Evolutionary conservation across 2,797 vertebrate species (phyloP).

Genomic region (Dromococcyx pavoninus): DNA sequence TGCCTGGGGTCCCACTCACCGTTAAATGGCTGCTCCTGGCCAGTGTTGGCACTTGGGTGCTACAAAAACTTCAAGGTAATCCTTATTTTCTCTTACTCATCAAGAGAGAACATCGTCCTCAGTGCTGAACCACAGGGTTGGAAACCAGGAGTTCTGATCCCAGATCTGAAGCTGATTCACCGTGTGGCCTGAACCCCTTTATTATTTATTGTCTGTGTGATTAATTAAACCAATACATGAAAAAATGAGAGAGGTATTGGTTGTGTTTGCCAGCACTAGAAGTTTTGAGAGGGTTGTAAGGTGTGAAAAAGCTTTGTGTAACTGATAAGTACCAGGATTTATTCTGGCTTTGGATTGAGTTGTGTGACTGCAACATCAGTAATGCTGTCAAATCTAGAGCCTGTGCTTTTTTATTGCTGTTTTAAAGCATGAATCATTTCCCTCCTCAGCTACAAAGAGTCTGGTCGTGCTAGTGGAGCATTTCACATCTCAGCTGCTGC

Average conservation of each 20-base stretch:
- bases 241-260: rapidly evolving
- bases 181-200: background rate
- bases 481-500: slow-evolving; percentile 56
- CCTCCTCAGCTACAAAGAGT: slow-evolving; percentile 66
- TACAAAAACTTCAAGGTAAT: background rate
- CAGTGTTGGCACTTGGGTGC: rapidly evolving
- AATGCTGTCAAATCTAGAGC: background rate
- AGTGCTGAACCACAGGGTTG: background rate
- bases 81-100: background rate
- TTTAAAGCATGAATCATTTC: background rate
- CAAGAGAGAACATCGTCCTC: background rate
- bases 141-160: background rate
- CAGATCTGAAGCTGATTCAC: background rate
- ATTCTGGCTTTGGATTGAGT: background rate
- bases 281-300: background rate
- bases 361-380: background rate
- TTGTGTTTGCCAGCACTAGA: too few relatives aligned
- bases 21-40: background rate
- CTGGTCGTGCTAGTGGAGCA: slow-evolving; percentile 9
- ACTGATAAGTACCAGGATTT: background rate
- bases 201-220: background rate
- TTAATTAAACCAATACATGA: background rate
- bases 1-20: background rate
- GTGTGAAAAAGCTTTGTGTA: background rate
- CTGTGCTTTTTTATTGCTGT: rapidly evolving